phyloP scores from a whole-genome alignment of 2,888 invertebrate species.

The Acronicta leporina region DNA sequence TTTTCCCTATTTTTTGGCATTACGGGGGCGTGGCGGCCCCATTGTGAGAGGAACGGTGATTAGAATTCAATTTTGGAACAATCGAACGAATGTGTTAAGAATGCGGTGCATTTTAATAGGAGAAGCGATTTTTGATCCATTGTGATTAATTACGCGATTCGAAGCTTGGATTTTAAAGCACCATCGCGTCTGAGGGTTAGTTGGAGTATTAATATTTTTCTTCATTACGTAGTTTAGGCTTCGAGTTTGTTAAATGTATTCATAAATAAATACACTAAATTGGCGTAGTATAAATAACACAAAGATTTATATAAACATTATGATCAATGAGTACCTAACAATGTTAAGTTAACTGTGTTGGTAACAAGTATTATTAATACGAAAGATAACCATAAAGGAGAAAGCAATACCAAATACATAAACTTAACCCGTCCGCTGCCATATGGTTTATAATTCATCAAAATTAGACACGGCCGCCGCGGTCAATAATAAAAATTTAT shows the following conservation, averaged over 20 bases:
- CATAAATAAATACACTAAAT: constrained; percentile 4
- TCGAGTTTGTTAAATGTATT: constrained; percentile 1
- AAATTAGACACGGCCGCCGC: constrained; percentile 78
- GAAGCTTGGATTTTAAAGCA: constrained; percentile 11
- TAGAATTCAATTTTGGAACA: constrained; percentile 89
- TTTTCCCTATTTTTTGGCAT: constrained; percentile 86
- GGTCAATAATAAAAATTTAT: constrained; percentile 68
- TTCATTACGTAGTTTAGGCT: background rate
- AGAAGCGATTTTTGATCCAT: constrained; percentile 72
- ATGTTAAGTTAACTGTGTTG: no score
- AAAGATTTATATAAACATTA: background rate
- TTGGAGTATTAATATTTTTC: constrained; percentile 8
- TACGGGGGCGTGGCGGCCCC: constrained; percentile 68
- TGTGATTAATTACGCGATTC: constrained; percentile 44
- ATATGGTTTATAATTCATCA: constrained; percentile 81
- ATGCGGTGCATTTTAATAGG: constrained; percentile 88
- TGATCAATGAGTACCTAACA: background rate
- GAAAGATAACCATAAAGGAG: constrained; percentile 29
- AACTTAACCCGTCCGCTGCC: constrained; percentile 54
- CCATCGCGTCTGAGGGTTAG: constrained; percentile 31
- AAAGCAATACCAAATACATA: constrained; percentile 23
- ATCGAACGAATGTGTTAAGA: constrained; percentile 82
- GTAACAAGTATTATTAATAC: constrained; percentile 1
- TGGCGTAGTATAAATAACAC: no score
- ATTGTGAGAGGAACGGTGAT: constrained; percentile 85